Percentiles rank a stretch among this genome's conserved stretches.
These are phyloP conservation scores for Holocentrus rufus DNA, from an alignment of 2,797 vertebrate genomes.

Conservation along the genomic window DNA sequence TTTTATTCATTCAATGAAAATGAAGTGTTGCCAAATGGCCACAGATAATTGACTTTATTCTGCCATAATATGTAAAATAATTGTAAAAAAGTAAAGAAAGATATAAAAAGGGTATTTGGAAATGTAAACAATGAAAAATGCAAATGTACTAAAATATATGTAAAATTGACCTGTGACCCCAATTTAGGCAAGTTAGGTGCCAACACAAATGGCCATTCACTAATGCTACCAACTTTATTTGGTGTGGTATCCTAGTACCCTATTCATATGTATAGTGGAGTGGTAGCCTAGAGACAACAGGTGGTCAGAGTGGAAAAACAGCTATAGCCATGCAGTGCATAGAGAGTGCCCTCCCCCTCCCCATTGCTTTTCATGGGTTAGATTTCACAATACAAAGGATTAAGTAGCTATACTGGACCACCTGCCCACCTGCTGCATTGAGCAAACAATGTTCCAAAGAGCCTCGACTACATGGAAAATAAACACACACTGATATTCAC, in stretches of 20 bases:
- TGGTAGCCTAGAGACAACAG: slow-evolving; percentile 54
- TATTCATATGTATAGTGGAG: slow-evolving; percentile 34
- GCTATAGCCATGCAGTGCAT: slow-evolving; percentile 31
- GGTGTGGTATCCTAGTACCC: slow-evolving; percentile 22
- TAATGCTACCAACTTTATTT: slow-evolving; percentile 24
- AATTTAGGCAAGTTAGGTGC: no score
- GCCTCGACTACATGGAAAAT: slow-evolving; percentile 16
- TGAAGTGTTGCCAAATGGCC: no score
- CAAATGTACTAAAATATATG: no score
- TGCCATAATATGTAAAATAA: no score
- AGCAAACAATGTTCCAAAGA: slow-evolving; percentile 27
- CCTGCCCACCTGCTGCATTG: slow-evolving; percentile 42
- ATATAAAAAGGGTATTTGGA: no score
- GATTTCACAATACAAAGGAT: slow-evolving; percentile 37
- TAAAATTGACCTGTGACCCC: no score
- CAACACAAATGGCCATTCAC: no score
- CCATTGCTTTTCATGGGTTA: slow-evolving; percentile 39
- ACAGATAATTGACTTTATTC: no score
- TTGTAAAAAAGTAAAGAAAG: no score
- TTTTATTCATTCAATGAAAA: no score
- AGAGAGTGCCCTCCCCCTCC: slow-evolving; percentile 26
- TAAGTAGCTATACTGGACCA: slow-evolving; percentile 29
- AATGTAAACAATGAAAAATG: no score
- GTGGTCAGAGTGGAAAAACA: slow-evolving; percentile 56
- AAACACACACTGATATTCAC: background rate